These are phyloP conservation scores for Molossus alvarezi DNA, from an alignment of 2,797 vertebrate species.

Conservation along the genomic window DNA sequence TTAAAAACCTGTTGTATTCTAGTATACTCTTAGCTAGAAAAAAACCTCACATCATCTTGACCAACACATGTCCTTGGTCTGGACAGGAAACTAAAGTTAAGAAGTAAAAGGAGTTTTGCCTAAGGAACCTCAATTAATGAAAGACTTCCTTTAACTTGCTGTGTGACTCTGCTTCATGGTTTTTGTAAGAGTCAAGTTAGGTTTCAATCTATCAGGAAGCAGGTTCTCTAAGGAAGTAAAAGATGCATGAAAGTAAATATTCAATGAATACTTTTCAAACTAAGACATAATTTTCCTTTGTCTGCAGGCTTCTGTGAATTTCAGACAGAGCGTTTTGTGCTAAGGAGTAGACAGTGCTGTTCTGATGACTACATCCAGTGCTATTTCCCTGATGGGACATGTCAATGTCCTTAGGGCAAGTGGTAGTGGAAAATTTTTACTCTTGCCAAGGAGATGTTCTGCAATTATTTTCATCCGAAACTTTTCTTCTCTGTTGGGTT, in stretches of 20 bases:
- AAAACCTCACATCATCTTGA: background rate
- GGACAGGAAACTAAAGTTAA: conserved; percentile 24
- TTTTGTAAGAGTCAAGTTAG: background rate
- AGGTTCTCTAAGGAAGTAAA: conserved; percentile 56
- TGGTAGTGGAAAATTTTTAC: conserved; percentile 78
- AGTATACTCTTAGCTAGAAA: conserved; percentile 40
- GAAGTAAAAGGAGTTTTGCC: conserved; percentile 31
- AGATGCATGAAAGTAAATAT: conserved; percentile 7
- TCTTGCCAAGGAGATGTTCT: conserved; percentile 76
- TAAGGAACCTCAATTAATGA: conserved; percentile 47
- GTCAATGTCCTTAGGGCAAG: conserved; percentile 54
- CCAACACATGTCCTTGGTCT: background rate
- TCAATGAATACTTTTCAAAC: background rate
- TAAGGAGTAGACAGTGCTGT: background rate
- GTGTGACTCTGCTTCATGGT: background rate
- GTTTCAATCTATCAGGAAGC: background rate
- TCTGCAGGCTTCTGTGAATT: conserved; percentile 38
- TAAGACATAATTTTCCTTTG: conserved; percentile 31
- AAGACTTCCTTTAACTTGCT: conserved; percentile 56
- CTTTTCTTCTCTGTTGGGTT: background rate
- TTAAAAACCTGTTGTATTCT: background rate
- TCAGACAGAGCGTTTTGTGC: background rate
- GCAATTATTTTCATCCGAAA: conserved; percentile 50
- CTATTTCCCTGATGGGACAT: conserved; percentile 22
- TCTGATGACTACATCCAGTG: background rate